Percentiles rank a stretch among this genome's conserved stretches.
phyloP scores from a whole-genome alignment of 2,888 invertebrate genomes.

The Phyllotreta cruciferae region DNA sequence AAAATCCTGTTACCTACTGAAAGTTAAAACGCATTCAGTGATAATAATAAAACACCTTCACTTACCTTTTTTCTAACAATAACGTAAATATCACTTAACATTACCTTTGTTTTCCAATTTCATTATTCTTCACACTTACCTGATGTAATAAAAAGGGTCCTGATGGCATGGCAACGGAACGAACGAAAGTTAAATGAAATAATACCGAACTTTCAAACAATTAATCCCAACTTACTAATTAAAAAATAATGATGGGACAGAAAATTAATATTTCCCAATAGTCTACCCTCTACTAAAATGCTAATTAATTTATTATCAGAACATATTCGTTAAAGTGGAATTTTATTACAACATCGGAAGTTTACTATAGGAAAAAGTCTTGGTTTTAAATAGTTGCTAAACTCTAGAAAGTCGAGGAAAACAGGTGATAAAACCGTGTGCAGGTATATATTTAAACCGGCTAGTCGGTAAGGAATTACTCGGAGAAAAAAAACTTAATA shows the following conservation, averaged over 20 bases:
- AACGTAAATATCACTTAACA: constrained; percentile 14
- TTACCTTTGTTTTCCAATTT: constrained; percentile 12
- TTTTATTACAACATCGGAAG: too few relatives aligned
- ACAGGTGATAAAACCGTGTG: constrained; percentile 8
- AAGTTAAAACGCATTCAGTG: background rate
- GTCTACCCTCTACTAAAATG: too few relatives aligned
- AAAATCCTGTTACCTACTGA: too few relatives aligned
- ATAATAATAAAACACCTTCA: constrained; percentile 8
- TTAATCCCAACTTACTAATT: too few relatives aligned
- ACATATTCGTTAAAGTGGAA: too few relatives aligned
- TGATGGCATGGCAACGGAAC: constrained; percentile 16
- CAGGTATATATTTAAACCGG: constrained; percentile 10
- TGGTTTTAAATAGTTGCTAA: constrained; percentile 18
- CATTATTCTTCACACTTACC: constrained; percentile 16
- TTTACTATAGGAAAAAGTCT: background rate
- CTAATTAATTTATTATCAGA: too few relatives aligned
- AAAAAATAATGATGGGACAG: too few relatives aligned
- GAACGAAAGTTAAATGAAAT: constrained; percentile 6
- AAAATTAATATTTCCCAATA: too few relatives aligned
- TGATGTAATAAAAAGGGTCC: constrained; percentile 10
- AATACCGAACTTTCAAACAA: background rate
- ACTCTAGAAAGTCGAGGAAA: constrained; percentile 12
- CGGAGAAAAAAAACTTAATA: constrained; percentile 7
- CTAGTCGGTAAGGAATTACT: constrained; percentile 17
- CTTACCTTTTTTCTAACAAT: too few relatives aligned